phyloP scores from a whole-genome alignment of 2,888 invertebrate genomes.

The Drosophila leonis region DNA sequence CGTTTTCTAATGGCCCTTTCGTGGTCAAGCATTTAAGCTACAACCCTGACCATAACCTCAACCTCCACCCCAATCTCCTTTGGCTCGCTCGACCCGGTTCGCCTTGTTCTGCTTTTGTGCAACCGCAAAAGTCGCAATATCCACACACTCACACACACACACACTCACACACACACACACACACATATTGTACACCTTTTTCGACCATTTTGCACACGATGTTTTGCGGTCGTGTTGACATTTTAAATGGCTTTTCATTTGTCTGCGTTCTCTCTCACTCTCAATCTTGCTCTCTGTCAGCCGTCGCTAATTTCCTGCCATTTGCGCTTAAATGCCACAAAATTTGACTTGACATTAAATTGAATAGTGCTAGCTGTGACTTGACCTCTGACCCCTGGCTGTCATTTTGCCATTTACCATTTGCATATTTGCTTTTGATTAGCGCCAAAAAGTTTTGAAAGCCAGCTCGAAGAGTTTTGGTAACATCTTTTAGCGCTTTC shows the following conservation, averaged over 20 bases:
- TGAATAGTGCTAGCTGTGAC: constrained; percentile 51
- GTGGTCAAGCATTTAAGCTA: constrained; percentile 80
- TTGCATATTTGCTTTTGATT: constrained; percentile 53
- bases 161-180: constrained; percentile 9
- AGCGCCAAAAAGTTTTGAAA: constrained; percentile 35
- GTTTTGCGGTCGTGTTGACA: constrained; percentile 78
- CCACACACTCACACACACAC: constrained; percentile 32
- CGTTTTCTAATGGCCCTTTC: constrained; percentile 77
- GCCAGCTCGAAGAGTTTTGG: constrained; percentile 24
- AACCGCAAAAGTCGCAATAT: constrained; percentile 73
- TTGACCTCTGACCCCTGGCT: constrained; percentile 33
- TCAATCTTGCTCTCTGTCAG: constrained; percentile 5
- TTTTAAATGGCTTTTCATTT: constrained; percentile 80
- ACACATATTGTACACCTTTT: constrained; percentile 64
- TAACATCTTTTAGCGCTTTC: constrained; percentile 44
- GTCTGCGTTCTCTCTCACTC: constrained; percentile 37
- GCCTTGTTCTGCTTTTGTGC: constrained; percentile 61
- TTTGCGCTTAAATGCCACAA: constrained; percentile 69
- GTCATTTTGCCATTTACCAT: constrained; percentile 21
- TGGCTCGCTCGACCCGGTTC: constrained; percentile 33
- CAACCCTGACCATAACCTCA: constrained; percentile 56
- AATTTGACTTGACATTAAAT: constrained; percentile 54
- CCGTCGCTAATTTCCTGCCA: constrained; percentile 72
- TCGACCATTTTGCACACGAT: constrained; percentile 79
- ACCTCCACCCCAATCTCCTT: constrained; percentile 34